A percentile compares a stretch with the other conserved stretches of the same genome.
Evolutionary conservation across 2,113 vertebrate species (phyloP).

Genomic region (Ceuthmochares aereus): DNA sequence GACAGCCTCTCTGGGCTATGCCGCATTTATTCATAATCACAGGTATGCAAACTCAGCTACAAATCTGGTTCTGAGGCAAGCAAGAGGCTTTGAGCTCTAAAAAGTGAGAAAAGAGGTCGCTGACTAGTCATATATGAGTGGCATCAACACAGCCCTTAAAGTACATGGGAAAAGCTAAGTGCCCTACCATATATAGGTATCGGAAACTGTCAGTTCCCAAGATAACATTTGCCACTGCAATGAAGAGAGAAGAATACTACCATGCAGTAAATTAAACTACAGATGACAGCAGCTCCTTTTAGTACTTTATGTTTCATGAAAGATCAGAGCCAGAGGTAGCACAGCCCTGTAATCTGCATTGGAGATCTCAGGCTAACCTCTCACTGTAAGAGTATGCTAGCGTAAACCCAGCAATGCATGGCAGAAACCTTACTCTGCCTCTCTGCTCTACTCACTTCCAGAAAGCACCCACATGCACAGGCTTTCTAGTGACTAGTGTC

Average conservation of each 20-base stretch:
- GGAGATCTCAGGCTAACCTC: not conserved
- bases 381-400: not conserved
- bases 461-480: rapidly evolving
- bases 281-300: not conserved
- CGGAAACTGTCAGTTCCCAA: not conserved
- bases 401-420: not conserved
- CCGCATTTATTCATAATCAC: not conserved
- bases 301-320: not conserved
- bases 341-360: not conserved
- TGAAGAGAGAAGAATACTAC: not conserved
- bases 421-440: not conserved
- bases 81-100: not conserved
- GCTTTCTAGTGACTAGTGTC: not conserved
- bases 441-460: not conserved
- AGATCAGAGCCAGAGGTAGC: not conserved
- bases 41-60: not conserved
- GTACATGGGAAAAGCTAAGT: not conserved
- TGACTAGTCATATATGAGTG: not conserved
- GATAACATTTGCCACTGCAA: not conserved
- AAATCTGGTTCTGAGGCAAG: not conserved
- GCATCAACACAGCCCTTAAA: not conserved
- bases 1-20: not conserved
- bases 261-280: not conserved
- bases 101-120: not conserved
- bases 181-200: not conserved